Conservation (phyloP, 2,113 vertebrate genomes). For the Hippolais icterina region DNA sequence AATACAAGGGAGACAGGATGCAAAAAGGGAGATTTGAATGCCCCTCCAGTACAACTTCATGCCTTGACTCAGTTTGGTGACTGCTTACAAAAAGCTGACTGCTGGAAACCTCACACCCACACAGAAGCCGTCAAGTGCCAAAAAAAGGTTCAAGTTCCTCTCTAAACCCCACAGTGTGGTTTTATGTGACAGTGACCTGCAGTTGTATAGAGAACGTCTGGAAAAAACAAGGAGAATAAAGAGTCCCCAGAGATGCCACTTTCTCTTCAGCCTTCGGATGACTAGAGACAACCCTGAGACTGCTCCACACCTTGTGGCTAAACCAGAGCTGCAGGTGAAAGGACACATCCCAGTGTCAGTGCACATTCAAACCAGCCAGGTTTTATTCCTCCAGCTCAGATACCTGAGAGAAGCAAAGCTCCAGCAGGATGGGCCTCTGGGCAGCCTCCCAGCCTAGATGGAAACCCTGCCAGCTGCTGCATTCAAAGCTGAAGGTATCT, state of each 20-base stretch:
- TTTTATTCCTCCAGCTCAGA: not conserved
- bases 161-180: not conserved
- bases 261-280: not conserved
- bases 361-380: not conserved
- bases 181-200: not conserved
- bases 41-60: not conserved
- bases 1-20: not conserved
- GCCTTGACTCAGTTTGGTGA: not conserved
- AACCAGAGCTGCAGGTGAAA: not conserved
- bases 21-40: not conserved
- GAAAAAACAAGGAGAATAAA: not conserved
- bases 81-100: not conserved
- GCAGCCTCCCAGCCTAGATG: not conserved
- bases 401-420: not conserved
- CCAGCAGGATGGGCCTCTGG: not conserved
- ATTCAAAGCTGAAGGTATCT: not conserved
- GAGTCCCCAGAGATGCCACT: not conserved
- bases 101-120: not conserved
- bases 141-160: constrained; percentile 1
- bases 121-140: not conserved
- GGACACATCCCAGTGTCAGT: accelerated
- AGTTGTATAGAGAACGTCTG: not conserved
- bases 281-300: not conserved
- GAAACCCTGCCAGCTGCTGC: not conserved
- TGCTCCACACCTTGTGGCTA: not conserved